These are phyloP conservation scores for Meiosimyza decipiens DNA, from an alignment of 2,888 invertebrate species.

Conservation along the genomic window DNA sequence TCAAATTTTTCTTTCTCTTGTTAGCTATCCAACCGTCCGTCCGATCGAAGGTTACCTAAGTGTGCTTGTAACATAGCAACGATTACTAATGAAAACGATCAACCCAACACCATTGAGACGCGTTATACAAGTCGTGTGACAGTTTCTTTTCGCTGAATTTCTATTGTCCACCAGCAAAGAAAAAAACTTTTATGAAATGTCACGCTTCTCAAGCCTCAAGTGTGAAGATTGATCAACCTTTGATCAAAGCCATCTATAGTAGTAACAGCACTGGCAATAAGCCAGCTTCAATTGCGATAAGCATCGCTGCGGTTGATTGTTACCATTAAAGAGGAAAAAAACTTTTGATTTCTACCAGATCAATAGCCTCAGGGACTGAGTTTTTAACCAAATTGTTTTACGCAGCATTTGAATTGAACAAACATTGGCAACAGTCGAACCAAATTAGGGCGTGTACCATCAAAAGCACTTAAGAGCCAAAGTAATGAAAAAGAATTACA, in stretches of 20 bases:
- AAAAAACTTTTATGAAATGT: slow-evolving; percentile 47
- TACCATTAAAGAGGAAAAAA: slow-evolving; percentile 48
- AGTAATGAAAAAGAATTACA: slow-evolving; percentile 35
- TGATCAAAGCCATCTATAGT: slow-evolving; percentile 34
- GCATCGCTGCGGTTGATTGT: slow-evolving; percentile 52
- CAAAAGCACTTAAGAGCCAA: slow-evolving; percentile 39
- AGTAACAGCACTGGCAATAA: slow-evolving; percentile 12
- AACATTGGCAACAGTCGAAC: slow-evolving; percentile 1
- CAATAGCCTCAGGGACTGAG: slow-evolving; percentile 54
- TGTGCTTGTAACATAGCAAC: neutral
- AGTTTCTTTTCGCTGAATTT: slow-evolving; percentile 33
- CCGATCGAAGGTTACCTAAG: neutral
- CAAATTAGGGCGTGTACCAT: slow-evolving; percentile 47
- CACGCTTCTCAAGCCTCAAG: slow-evolving; percentile 48
- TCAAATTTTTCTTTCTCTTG: too few species aligned
- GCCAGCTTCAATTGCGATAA: slow-evolving; percentile 28
- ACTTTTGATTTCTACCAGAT: slow-evolving; percentile 64
- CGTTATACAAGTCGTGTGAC: slow-evolving; percentile 35
- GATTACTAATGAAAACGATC: neutral
- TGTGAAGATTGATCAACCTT: slow-evolving; percentile 52
- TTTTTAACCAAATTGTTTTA: slow-evolving; percentile 12
- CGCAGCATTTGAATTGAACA: slow-evolving; percentile 14
- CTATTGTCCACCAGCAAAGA: slow-evolving; percentile 4
- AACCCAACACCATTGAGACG: neutral
- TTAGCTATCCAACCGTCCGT: neutral